A percentile compares a stretch with the other conserved stretches of the same genome.
phyloP scores from a whole-genome alignment of 2,888 invertebrate species.

The Neoaliturus tenellus region DNA sequence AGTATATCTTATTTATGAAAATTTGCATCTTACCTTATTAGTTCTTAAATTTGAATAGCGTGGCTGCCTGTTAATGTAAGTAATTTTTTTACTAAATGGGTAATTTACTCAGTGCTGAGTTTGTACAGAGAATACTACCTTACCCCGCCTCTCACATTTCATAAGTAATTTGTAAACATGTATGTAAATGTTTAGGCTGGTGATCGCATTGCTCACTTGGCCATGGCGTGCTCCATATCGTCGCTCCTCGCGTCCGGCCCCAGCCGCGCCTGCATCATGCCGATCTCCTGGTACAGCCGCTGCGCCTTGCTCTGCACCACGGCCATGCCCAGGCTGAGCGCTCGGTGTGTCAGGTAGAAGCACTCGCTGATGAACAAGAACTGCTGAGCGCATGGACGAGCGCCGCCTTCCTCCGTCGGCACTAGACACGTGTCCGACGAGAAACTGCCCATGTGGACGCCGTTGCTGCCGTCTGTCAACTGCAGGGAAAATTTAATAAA shows the following conservation, averaged over 20 bases:
- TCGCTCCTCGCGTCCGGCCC: conserved; percentile 75
- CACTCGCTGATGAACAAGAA: conserved; percentile 91
- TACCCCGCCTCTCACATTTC: no score
- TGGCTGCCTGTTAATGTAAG: no score
- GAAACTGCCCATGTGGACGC: conserved; percentile 83
- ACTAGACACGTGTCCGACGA: conserved; percentile 88
- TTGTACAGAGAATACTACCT: no score
- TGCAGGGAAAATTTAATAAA: no score
- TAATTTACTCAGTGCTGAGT: no score
- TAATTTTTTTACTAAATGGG: no score
- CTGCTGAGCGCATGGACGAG: conserved; percentile 63
- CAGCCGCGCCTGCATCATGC: conserved; percentile 73
- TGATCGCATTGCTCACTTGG: conserved; percentile 59
- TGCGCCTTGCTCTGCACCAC: conserved; percentile 82
- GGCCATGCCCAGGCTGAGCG: conserved; percentile 86
- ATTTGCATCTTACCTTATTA: no score
- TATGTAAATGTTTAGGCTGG: no score
- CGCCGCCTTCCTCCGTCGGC: conserved; percentile 74
- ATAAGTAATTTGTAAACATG: no score
- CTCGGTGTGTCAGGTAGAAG: conserved; percentile 93
- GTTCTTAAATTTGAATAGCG: no score
- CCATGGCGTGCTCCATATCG: conserved; percentile 72
- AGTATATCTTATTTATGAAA: no score
- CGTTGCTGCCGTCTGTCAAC: conserved; percentile 73
- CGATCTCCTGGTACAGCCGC: conserved; percentile 79